Percentiles rank a stretch among this genome's conserved stretches.
These are phyloP conservation scores for Nomada lathburiana DNA, from an alignment of 2,888 invertebrate genomes.

Conservation along the genomic window DNA sequence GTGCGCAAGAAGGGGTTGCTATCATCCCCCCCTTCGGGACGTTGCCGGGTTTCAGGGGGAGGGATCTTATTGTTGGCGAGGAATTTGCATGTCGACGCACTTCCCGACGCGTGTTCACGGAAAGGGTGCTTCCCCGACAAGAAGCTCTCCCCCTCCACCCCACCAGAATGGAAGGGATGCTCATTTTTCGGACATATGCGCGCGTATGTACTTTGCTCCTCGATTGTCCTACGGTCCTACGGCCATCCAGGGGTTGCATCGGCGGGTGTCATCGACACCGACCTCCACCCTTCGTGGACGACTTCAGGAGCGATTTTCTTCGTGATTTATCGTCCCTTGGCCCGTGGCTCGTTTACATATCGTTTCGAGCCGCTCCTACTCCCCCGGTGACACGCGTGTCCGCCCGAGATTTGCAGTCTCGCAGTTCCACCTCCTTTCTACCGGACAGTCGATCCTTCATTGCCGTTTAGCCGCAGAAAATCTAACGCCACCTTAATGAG, in stretches of 20 bases:
- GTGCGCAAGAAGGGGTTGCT: constrained; percentile 34
- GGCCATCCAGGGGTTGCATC: constrained; percentile 27
- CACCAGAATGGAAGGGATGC: constrained; percentile 35
- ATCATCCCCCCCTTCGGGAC: constrained; percentile 7
- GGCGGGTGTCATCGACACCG: constrained; percentile 65
- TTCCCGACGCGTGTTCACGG: constrained; percentile 67
- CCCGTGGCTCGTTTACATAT: constrained; percentile 62
- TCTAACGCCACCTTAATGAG: no score
- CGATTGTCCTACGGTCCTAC: constrained; percentile 55
- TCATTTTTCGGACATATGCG: constrained; percentile 62
- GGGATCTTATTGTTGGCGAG: constrained; percentile 73
- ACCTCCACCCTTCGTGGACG: constrained; percentile 35
- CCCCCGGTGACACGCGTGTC: constrained; percentile 41
- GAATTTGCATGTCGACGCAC: constrained; percentile 78
- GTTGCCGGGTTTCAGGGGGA: constrained; percentile 17
- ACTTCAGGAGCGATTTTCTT: constrained; percentile 76
- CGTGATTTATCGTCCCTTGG: constrained; percentile 77
- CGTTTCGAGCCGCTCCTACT: constrained; percentile 60
- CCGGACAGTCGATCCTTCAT: constrained; percentile 9
- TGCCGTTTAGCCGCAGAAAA: neutral
- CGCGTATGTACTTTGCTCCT: constrained; percentile 11
- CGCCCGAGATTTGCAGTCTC: constrained; percentile 74
- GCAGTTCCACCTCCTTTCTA: constrained; percentile 37
- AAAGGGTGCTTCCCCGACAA: constrained; percentile 52
- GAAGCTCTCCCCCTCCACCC: no score